phyloP scores from a whole-genome alignment of 2,113 vertebrate species.

The Pteruthius melanotis region DNA sequence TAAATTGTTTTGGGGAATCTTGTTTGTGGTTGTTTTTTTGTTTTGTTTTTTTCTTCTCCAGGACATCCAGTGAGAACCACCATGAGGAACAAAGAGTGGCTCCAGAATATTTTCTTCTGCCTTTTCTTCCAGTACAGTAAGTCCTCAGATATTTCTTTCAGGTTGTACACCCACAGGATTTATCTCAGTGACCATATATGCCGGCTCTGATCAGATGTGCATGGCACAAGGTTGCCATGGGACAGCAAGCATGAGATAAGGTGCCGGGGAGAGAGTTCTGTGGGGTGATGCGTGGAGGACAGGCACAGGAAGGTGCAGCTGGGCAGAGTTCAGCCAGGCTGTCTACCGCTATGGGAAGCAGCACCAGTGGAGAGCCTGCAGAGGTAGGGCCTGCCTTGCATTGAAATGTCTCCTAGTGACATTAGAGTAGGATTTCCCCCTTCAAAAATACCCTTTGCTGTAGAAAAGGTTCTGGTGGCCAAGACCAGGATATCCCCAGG shows the following conservation, averaged over 20 bases:
- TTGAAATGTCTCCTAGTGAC: neutral
- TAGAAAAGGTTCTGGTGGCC: neutral
- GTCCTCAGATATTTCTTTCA: neutral
- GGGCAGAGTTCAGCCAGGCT: neutral
- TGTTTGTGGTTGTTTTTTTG: neutral
- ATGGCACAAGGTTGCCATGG: neutral
- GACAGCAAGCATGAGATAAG: neutral
- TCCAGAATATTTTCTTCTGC: conserved; percentile 19
- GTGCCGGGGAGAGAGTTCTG: neutral
- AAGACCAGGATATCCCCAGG: neutral
- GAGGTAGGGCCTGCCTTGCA: neutral
- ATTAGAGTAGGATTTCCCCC: neutral
- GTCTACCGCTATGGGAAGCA: fast-evolving
- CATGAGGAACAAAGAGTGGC: conserved; percentile 34
- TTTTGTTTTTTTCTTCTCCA: neutral
- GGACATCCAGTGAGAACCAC: conserved; percentile 8
- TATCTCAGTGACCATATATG: neutral
- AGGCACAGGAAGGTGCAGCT: neutral
- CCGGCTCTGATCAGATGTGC: neutral
- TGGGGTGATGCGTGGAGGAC: neutral
- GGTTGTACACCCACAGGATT: neutral
- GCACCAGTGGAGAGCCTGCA: neutral
- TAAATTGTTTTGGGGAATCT: neutral
- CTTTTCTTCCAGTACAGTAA: conserved; percentile 65
- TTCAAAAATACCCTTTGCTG: neutral